Evolutionary conservation across 2,113 vertebrate genomes (phyloP), one percentile per base, ranked within the genome.

Genomic region (Butorides virescens): DNA sequence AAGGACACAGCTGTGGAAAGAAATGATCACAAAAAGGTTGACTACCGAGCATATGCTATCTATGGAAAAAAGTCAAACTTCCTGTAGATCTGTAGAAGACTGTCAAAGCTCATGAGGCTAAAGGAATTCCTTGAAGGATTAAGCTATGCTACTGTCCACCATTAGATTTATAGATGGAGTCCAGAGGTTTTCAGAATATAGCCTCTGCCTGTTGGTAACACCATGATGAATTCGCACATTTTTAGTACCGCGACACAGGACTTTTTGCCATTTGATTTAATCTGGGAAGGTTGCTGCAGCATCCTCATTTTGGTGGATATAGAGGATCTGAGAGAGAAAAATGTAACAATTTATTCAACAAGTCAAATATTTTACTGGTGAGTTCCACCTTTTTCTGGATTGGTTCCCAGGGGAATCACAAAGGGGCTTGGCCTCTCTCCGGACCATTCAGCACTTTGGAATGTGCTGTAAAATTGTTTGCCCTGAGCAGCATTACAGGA

Each of bases 401-500:
- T 7, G 0, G 49, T 65, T 95, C 91, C 80, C 89, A 70, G 63
- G 34, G 46, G 92, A 91, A 79, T 88, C 58, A 72, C 91, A 78
- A 39, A 84, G 47, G 52, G 18, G 26, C 86, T 37, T 92, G 84
- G 76, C 62, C 59, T 89, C 70, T 76, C 84, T 68, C 62, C 0
- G 1, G 53, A 53, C 66, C 58, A 58, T 82, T 85, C 79, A 95
- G 58, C 59, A 46, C 68, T 80, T 80, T 44, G 55, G 70, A 93
- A 94, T 90, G 90, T 65, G 78, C 85, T 53, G 66, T 65, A 58
- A 62, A 86, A 96, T 83, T 93, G 78, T 72, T 65, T 92, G 92
- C 74, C 52, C 86, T 88, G 76, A 79, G 72, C 93, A 97, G 47
- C 77, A 76, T 87, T 86, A 95, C 83, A 95, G 95, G 95, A 86